Evolutionary conservation across 1,140 invertebrate genomes (phyloP).

Genomic region (Gryllus bimaculatus): DNA sequence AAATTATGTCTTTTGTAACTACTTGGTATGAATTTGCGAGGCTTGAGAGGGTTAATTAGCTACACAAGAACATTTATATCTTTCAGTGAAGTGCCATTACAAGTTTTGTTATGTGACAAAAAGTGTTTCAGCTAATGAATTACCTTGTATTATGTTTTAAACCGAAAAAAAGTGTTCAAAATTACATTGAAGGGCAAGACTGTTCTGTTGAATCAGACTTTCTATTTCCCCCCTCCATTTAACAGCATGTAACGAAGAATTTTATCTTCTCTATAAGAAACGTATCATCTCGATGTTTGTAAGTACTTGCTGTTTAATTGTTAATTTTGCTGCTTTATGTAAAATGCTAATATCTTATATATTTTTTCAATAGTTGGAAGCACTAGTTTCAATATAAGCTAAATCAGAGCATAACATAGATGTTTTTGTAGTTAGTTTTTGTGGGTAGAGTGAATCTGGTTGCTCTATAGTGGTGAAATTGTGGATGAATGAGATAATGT

Average conservation of each 20-base stretch:
- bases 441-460: not conserved
- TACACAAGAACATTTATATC: not conserved
- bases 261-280: not conserved
- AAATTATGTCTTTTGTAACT: no score
- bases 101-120: not conserved
- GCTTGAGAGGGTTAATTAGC: constrained; percentile 1
- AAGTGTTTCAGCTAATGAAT: not conserved
- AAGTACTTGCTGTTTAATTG: constrained; percentile 8
- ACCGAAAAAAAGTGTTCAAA: not conserved
- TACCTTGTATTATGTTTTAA: not conserved
- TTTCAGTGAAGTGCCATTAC: not conserved
- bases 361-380: constrained; percentile 13
- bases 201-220: constrained; percentile 4
- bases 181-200: not conserved
- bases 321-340: constrained; percentile 10
- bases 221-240: not conserved
- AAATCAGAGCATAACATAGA: constrained; percentile 6
- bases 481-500: constrained; percentile 1
- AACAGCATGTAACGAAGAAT: not conserved
- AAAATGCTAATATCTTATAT: constrained; percentile 9
- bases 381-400: constrained; percentile 2
- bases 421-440: constrained; percentile 9
- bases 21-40: no score
- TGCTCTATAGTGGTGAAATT: not conserved
- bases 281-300: constrained; percentile 13